Base-by-base conservation (phyloP, 2,888 invertebrate species). In the Thalpophila matura region DNA sequence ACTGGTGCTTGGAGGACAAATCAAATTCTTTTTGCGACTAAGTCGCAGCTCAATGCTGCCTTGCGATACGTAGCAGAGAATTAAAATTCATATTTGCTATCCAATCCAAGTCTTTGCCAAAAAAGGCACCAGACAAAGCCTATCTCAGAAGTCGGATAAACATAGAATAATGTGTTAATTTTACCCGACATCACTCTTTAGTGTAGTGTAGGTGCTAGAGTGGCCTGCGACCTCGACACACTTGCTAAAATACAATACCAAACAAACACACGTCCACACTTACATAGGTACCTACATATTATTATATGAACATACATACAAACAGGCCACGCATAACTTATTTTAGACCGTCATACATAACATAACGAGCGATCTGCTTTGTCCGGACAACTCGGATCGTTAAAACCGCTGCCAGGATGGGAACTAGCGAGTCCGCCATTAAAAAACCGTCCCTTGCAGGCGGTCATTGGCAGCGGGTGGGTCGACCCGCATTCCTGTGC, bases 401-500 rank as follows among this genome's bases (percentile, higher is more conserved):
- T 88, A 88, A 88, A 86, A 83, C 85, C 88, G 88, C 88, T 87
- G 88, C 83, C 87, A 88, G 90, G 91, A 90, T 86, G 88, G 83
- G 86, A 88, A 84, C 89, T 86, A 87, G 87, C 86, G 83, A 89
- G 89, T 84, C 86, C 79, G 87, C 85, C 89, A 86, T 89, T 89
- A 91, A 93, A 93, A 93, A 92, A 92, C 82, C 88, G 91, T 91
- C 92, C 93, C 91, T 90, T 83, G 86, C 88, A 87, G 88, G 91
- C 94, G 94, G 94, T 94, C 94, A 93, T 93, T 94, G 94, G 93
- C 94, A 91, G 94, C 93, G 92, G 91, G 91, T 87, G 89, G 92
- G 91, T 88, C 90, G 90, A 89, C 85, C 93, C 91, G 91, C 94
- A 94, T 94, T 94, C 94, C 93, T 92, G 89, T 89, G 93, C 92